Percentiles rank a stretch among this genome's conserved stretches.
phyloP scores from a whole-genome alignment of 2,888 invertebrate genomes.

The Euplagia quadripunctaria region DNA sequence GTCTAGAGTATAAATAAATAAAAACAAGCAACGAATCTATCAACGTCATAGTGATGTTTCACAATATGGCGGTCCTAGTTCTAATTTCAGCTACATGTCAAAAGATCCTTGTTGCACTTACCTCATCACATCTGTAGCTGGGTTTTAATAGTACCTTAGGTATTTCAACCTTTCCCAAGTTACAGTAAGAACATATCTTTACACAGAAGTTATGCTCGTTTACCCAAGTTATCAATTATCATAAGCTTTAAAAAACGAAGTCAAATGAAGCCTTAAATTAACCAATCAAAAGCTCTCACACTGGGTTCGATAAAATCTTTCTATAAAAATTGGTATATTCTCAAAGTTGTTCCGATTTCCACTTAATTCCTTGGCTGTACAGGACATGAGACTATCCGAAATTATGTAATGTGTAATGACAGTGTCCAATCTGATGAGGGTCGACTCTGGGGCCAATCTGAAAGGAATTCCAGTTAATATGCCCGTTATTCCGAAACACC shows the following conservation, averaged over 20 bases:
- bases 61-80: no score
- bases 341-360: constrained; percentile 18
- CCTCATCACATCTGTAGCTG: neutral
- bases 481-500: constrained; percentile 69
- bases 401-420: constrained; percentile 81
- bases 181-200: neutral
- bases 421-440: constrained; percentile 80
- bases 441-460: constrained; percentile 72
- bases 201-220: no score
- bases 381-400: constrained; percentile 65
- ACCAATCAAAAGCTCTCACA: constrained; percentile 15
- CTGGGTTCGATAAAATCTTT: constrained; percentile 1
- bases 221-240: no score
- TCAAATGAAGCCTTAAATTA: constrained; percentile 14
- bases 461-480: constrained; percentile 80
- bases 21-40: no score
- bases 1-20: no score
- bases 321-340: constrained; percentile 13
- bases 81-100: no score
- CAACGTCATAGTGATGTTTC: no score
- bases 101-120: neutral
- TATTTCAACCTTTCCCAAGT: neutral
- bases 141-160: neutral
- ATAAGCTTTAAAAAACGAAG: neutral
- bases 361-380: constrained; percentile 54